Evolutionary conservation across 2,797 vertebrate genomes (phyloP), one percentile per base, ranked within the genome.

Genomic region (Sebastiscus tertius): DNA sequence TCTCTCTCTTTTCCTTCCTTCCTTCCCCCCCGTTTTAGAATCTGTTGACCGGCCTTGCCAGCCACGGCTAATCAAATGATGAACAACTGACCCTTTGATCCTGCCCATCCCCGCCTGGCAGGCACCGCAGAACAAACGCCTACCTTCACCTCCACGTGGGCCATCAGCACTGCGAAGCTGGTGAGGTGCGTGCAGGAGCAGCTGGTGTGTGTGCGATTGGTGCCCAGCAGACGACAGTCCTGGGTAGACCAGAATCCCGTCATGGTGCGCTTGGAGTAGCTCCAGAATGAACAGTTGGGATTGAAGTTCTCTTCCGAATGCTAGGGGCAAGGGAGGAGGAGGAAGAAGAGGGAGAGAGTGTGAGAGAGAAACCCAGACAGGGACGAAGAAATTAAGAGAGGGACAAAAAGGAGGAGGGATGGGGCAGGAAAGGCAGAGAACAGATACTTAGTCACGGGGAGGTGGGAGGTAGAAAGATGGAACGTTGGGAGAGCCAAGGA

Each of bases 241-340:
- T 99, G 98, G 2, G 97, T 99, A 69, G 99, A 99, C 99, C 99
- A 99, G 88, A 97, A 97, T 60, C 98, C 99, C 6, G 94, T 98
- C 98, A 99, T 98, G 56, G 98, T 98, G 83, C 97, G 97, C 87
- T 99, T 99, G 61, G 98, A 98, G 91, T 99, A 99, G 94, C 98
- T 99, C 99, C 99, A 99, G 95, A 99, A 99, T 0, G 98, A 99
- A 94, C 99, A 99, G 94, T 99, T 99, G 4, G 99, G 98, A 93
- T 99, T 99, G 95, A 99, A 99, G 96, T 99, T 99, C 93, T 98
- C 97, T 86, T 98, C 97, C 5, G 98, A 99, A 90, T 98, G 97
- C 98, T 99, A 91, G 3, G 77, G 81, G 62, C 11, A 46, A 68
- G 31, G 33, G 42, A 73, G 66, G 76, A 62, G 4, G 31, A 56